Percentiles rank a stretch among this genome's conserved stretches.
phyloP scores from a whole-genome alignment of 2,888 invertebrate species.

The Callosobruchus maculatus region DNA sequence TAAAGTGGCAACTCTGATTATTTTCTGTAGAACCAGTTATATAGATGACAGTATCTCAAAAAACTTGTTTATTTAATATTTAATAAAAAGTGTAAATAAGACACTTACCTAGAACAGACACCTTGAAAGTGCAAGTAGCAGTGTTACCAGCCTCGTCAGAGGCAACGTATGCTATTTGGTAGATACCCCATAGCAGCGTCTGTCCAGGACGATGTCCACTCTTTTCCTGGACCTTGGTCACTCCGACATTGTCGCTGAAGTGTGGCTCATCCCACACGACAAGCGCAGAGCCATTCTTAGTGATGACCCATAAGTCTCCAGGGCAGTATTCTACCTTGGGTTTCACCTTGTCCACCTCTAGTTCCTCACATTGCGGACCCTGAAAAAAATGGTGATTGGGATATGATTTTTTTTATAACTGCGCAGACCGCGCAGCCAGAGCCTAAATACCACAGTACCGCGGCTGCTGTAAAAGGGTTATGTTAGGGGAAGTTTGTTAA shows the following conservation, averaged over 20 bases:
- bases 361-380: constrained; percentile 79
- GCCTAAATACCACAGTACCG: too few species aligned
- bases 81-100: too few species aligned
- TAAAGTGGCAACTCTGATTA: too few species aligned
- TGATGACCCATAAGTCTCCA: constrained; percentile 91
- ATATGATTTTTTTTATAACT: too few species aligned
- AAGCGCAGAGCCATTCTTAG: constrained; percentile 84
- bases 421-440: too few species aligned
- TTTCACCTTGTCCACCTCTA: constrained; percentile 58
- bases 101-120: constrained; percentile 83
- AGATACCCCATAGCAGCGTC: constrained; percentile 86
- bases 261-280: constrained; percentile 91
- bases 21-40: too few species aligned
- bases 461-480: too few species aligned
- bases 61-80: too few species aligned
- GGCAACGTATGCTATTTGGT: constrained; percentile 90
- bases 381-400: too few species aligned
- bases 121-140: constrained; percentile 87
- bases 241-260: constrained; percentile 85
- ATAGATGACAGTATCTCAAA: too few species aligned
- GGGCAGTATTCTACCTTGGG: constrained; percentile 89
- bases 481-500: too few species aligned
- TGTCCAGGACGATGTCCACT: constrained; percentile 86
- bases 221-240: constrained; percentile 75
- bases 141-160: constrained; percentile 89